A percentile compares a stretch with the other conserved stretches of the same genome.
Conservation (phyloP, 2,888 invertebrate genomes). For the Corythucha ciliata region DNA sequence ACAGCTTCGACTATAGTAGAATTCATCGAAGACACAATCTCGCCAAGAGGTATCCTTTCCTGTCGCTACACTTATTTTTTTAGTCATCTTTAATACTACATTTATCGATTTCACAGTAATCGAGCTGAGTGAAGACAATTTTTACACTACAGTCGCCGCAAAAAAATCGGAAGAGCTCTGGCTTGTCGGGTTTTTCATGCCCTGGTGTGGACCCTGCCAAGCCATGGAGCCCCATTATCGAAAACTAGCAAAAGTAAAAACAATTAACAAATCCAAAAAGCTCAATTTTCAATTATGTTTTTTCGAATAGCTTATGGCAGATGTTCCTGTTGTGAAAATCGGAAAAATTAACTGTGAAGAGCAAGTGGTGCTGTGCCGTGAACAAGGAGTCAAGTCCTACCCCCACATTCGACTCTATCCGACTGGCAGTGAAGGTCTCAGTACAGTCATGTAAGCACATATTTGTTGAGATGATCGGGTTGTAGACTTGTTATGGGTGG, state of each 20-base stretch:
- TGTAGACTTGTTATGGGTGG: constrained; percentile 20
- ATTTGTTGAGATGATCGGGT: constrained; percentile 17
- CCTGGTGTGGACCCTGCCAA: constrained; percentile 68
- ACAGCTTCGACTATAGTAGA: constrained; percentile 51
- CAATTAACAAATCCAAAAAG: constrained; percentile 4
- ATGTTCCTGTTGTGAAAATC: constrained; percentile 47
- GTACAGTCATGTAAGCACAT: constrained; percentile 45
- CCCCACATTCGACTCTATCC: constrained; percentile 62
- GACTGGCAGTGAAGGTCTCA: constrained; percentile 45
- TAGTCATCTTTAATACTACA: background rate
- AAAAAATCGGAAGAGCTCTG: constrained; percentile 51
- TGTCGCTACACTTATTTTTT: background rate
- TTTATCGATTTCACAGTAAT: constrained; percentile 45
- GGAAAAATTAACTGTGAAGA: constrained; percentile 59
- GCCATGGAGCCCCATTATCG: constrained; percentile 59
- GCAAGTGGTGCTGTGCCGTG: constrained; percentile 48
- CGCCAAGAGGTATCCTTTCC: constrained; percentile 9
- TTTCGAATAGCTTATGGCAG: constrained; percentile 43
- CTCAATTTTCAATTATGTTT: constrained; percentile 10
- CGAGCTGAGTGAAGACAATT: constrained; percentile 47
- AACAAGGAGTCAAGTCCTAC: constrained; percentile 54
- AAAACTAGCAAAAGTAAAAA: constrained; percentile 48
- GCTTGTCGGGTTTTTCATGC: constrained; percentile 62
- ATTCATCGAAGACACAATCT: constrained; percentile 50
- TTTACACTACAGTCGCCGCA: constrained; percentile 46